Evolutionary conservation across 2,888 invertebrate species (phyloP), one percentile per base, ranked within the genome.

Genomic region (Perizoma flavofasciatum): DNA sequence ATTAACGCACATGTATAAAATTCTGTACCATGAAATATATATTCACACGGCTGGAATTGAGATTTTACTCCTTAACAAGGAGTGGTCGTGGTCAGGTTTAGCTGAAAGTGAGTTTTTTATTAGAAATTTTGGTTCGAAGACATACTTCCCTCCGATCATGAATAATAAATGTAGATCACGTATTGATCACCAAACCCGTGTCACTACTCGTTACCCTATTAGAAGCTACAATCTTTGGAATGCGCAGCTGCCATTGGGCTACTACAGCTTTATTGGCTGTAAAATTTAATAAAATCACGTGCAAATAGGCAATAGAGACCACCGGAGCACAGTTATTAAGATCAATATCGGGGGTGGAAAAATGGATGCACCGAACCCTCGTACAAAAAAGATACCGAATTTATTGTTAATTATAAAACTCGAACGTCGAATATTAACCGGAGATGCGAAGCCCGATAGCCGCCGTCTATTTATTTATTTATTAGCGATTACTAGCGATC

Each of bases 391-490:
- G 85, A 83, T 71, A 81, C 85, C 86, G 82, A 91, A 92, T 92
- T 92, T 91, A 92, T 91, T 89, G 91, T 92, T 92, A 91, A 92
- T 92, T 92, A 91, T 90, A 92, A 92, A 91, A 91, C 81, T 91
- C 86, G 78, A 81, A 79, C 84, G 82, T 75, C 76, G 86, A 86
- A 85, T 88, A 92, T 91, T 92, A 92, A 87, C 86, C 80, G 78
- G 82, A 87, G 90, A 90, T 91, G 83, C 88, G 85, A 81, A 81
- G 81, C 79, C 71, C 76, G 90, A 91, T 90, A 89, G 76, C 79
- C 66, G 78, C 74, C 80, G 83, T 88, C 89, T 91, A 91, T 91
- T 90, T 90, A 91, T 91, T 90, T 90, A 91, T 91, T 90, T 91
- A 92, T 91, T 92, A 62, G 58, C 40, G 58, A 52, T 62, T 62